Evolutionary conservation across 2,113 vertebrate genomes (phyloP).

Genomic region (Clarias gariepinus): DNA sequence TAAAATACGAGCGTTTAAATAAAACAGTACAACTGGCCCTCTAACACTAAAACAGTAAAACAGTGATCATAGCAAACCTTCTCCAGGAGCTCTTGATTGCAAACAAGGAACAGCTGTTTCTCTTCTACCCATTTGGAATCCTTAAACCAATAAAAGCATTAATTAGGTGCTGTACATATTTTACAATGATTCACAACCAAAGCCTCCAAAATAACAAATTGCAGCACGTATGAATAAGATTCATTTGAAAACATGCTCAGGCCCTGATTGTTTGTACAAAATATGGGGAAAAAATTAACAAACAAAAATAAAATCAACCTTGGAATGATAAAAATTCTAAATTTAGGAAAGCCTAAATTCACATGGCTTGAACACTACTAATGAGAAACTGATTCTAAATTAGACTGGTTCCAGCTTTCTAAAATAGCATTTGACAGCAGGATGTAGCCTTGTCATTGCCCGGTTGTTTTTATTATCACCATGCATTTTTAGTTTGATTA

Average conservation of each 20-base stretch:
- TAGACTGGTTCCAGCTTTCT: too few species aligned
- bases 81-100: conserved; percentile 95
- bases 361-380: too few species aligned
- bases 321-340: too few species aligned
- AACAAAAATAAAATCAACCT: too few species aligned
- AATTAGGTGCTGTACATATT: background rate
- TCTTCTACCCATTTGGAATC: conserved; percentile 99
- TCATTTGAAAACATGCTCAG: background rate
- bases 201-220: background rate
- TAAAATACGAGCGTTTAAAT: background rate
- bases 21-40: background rate
- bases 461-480: too few species aligned
- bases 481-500: too few species aligned
- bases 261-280: too few species aligned
- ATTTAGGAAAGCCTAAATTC: too few species aligned
- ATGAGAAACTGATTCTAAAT: too few species aligned
- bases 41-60: background rate
- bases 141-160: conserved; percentile 61
- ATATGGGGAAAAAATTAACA: too few species aligned
- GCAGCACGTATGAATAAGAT: background rate
- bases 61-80: conserved; percentile 74
- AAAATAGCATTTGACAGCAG: too few species aligned
- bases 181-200: background rate
- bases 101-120: conserved; percentile 92
- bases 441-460: too few species aligned